Percentiles rank a stretch among this genome's conserved stretches.
phyloP scores from a whole-genome alignment of 2,888 invertebrate genomes.

The Caenorhabditis doughertyi region DNA sequence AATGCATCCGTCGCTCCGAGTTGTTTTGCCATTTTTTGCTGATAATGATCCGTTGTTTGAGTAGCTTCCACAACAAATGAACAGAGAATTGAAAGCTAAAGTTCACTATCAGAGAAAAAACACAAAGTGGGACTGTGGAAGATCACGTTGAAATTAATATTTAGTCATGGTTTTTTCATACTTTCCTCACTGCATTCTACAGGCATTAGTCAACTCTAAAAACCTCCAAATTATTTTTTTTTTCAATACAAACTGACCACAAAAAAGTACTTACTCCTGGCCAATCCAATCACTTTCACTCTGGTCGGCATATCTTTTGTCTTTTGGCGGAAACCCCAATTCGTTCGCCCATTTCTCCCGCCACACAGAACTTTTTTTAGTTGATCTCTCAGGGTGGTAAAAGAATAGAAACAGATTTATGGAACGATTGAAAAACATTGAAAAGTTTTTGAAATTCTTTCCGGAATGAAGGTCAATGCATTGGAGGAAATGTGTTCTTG shows the following conservation, averaged over 20 bases:
- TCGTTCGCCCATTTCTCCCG: constrained; percentile 40
- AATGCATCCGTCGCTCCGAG: neutral
- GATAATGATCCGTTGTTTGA: neutral
- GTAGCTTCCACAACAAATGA: neutral
- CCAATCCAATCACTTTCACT: constrained; percentile 45
- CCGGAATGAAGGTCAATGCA: neutral
- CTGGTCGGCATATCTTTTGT: constrained; percentile 20
- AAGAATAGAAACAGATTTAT: constrained; percentile 35
- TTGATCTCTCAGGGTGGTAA: constrained; percentile 34
- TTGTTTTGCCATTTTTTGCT: neutral
- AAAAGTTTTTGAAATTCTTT: constrained; percentile 15
- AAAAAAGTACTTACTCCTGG: constrained; percentile 20
- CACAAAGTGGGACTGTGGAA: neutral
- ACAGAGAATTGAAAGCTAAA: no score
- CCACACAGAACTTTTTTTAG: constrained; percentile 44
- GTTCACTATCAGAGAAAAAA: neutral
- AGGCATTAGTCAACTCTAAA: neutral
- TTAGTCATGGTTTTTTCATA: no score
- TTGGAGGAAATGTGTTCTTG: neutral
- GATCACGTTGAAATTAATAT: no score
- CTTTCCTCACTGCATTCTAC: no score
- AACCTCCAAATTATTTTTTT: neutral
- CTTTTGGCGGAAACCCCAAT: constrained; percentile 28
- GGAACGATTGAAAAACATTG: neutral
- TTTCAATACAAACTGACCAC: constrained; percentile 32